phyloP scores from a whole-genome alignment of 2,113 vertebrate genomes.

The Albula glossodonta region DNA sequence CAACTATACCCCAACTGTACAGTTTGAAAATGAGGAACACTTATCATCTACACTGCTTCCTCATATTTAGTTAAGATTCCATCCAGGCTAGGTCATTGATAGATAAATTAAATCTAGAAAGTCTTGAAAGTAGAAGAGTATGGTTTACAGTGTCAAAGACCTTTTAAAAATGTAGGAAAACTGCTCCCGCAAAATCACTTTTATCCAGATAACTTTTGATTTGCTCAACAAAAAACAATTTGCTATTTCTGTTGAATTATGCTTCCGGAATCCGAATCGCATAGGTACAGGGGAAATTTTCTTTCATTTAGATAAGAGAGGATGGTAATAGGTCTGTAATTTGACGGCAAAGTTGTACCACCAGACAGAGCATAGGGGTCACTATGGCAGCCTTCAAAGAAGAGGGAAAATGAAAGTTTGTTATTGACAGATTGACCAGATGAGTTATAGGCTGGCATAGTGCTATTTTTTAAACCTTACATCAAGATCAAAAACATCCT shows the following conservation, averaged over 20 bases:
- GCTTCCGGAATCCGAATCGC: neutral
- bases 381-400: neutral
- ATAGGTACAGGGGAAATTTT: neutral
- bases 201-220: neutral
- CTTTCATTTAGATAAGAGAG: neutral
- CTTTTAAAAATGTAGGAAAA: neutral
- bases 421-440: neutral
- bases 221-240: slow-evolving; percentile 12
- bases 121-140: neutral
- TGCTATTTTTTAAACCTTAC: neutral
- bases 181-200: neutral
- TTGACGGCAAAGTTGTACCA: neutral
- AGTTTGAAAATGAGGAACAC: neutral
- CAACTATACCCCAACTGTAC: neutral
- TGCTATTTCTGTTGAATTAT: neutral
- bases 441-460: neutral
- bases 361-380: neutral
- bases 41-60: neutral
- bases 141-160: neutral
- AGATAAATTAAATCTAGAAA: neutral
- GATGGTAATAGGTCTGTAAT: slow-evolving; percentile 4
- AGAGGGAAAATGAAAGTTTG: neutral
- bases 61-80: neutral
- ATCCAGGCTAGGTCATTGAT: neutral
- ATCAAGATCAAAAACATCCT: neutral